These are phyloP conservation scores for Hirtodrosophila confusa DNA, from an alignment of 2,888 invertebrate species.

Conservation along the genomic window DNA sequence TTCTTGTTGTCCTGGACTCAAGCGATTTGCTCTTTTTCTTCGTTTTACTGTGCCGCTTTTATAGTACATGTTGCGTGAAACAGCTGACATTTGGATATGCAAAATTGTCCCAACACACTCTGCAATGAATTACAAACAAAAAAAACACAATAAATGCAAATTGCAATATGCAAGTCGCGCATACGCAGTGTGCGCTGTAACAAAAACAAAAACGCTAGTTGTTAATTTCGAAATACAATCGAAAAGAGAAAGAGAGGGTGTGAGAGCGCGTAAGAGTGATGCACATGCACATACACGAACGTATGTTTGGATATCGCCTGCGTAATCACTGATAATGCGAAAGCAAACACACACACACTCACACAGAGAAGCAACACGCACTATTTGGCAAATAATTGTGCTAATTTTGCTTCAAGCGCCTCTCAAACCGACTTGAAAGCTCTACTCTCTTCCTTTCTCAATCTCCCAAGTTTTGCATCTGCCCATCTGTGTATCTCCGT, in stretches of 20 bases:
- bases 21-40: constrained; percentile 69
- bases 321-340: constrained; percentile 62
- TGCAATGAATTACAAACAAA: constrained; percentile 31
- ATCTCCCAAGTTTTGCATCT: neutral
- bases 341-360: constrained; percentile 35
- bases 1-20: constrained; percentile 52
- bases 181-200: constrained; percentile 50
- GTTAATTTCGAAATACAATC: constrained; percentile 30
- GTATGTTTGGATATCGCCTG: constrained; percentile 37
- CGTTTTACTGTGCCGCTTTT: constrained; percentile 68
- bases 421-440: constrained; percentile 19
- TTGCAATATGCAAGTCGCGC: constrained; percentile 47
- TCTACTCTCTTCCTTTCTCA: constrained; percentile 6
- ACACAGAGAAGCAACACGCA: constrained; percentile 33
- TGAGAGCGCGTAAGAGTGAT: neutral
- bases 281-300: constrained; percentile 8
- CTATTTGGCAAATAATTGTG: constrained; percentile 57
- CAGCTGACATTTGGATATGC: constrained; percentile 64
- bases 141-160: constrained; percentile 5
- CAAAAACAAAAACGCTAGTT: constrained; percentile 1
- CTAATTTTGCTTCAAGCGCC: constrained; percentile 55
- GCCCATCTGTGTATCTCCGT: no score
- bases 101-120: constrained; percentile 29
- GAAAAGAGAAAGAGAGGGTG: neutral
- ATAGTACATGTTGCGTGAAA: constrained; percentile 70